Conservation (phyloP, 2,888 invertebrate genomes). For the Ornithoptera priamus region DNA sequence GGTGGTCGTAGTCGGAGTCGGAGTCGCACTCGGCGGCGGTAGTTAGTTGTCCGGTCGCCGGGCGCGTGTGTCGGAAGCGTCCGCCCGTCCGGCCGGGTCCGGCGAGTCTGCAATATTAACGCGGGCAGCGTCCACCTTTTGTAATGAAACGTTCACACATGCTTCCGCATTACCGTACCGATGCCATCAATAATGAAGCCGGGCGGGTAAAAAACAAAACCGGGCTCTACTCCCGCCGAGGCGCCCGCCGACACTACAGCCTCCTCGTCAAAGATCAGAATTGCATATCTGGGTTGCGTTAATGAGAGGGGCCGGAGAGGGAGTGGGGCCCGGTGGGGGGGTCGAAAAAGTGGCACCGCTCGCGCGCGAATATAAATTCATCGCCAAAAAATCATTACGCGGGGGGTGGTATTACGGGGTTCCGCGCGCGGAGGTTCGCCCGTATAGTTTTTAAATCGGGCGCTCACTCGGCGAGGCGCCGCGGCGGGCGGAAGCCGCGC, state of each 20-base stretch:
- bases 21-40: no score
- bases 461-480: constrained; percentile 73
- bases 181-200: constrained; percentile 81
- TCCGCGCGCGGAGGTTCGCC: constrained; percentile 73
- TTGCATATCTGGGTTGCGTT: constrained; percentile 84
- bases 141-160: constrained; percentile 81
- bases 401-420: constrained; percentile 85
- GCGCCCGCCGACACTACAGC: constrained; percentile 80
- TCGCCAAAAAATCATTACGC: constrained; percentile 94
- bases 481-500: constrained; percentile 69
- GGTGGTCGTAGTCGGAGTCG: no score
- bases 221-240: constrained; percentile 77
- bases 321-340: constrained; percentile 47
- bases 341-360: constrained; percentile 81
- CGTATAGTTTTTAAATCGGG: constrained; percentile 79
- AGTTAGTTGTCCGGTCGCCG: no score
- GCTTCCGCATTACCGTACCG: constrained; percentile 80
- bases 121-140: constrained; percentile 79
- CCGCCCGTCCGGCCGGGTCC: constrained; percentile 77
- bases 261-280: constrained; percentile 83
- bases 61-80: constrained; percentile 52
- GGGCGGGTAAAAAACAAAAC: constrained; percentile 80
- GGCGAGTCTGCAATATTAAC: constrained; percentile 79
- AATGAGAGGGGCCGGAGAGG: constrained; percentile 77
- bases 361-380: constrained; percentile 87